phyloP scores from a whole-genome alignment of 1,140 invertebrate genomes.

The Formica selysi region DNA sequence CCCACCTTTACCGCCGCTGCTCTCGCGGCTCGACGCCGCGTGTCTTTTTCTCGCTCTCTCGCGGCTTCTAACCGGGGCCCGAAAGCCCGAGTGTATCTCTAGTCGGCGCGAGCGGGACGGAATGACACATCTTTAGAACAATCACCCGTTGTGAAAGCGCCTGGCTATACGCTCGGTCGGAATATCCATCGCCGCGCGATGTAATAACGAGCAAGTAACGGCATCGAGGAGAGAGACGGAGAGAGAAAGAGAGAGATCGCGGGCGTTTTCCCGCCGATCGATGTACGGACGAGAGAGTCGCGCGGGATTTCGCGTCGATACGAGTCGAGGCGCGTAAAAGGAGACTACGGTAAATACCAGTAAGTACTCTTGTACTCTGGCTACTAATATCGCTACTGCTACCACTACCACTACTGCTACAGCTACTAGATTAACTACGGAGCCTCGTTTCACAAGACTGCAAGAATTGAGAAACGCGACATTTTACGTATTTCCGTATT shows the following conservation, averaged over 20 bases:
- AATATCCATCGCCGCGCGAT: constrained; percentile 64
- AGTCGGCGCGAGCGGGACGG: constrained; percentile 57
- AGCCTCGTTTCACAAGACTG: neutral
- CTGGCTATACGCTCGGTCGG: constrained; percentile 48
- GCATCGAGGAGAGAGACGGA: constrained; percentile 23
- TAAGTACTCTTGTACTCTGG: neutral
- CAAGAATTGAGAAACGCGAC: constrained; percentile 4
- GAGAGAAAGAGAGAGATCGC: constrained; percentile 56
- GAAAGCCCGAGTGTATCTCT: constrained; percentile 6
- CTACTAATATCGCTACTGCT: neutral
- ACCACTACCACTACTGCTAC: neutral
- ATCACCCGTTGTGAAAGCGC: constrained; percentile 81
- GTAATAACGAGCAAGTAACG: constrained; percentile 62
- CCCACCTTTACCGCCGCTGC: neutral
- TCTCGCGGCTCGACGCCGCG: neutral
- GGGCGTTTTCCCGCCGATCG: constrained; percentile 44
- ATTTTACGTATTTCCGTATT: neutral
- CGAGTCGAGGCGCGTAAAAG: neutral
- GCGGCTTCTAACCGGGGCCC: constrained; percentile 34
- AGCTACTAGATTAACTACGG: neutral
- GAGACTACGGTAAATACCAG: neutral
- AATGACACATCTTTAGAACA: constrained; percentile 79
- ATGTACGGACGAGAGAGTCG: constrained; percentile 11
- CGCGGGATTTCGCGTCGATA: neutral
- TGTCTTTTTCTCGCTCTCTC: constrained; percentile 52